Percentiles rank a stretch among this genome's conserved stretches.
Evolutionary conservation across 1,140 invertebrate species (phyloP).

Genomic region (Oreohelix idahoensis): DNA sequence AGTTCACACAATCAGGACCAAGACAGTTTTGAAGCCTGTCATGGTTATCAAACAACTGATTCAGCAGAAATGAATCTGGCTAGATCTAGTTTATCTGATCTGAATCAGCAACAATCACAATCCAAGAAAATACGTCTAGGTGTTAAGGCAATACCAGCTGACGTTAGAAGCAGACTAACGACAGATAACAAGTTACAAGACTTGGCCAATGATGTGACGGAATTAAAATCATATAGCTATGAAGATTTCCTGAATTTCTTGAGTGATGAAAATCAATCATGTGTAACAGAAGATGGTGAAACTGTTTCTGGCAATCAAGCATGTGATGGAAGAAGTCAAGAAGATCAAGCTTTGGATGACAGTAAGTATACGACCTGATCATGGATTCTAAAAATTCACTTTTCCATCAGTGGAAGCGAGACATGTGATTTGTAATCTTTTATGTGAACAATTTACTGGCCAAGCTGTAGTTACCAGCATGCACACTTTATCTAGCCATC

Average conservation of each 20-base stretch:
- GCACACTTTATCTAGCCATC: too few species aligned
- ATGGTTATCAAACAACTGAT: too few species aligned
- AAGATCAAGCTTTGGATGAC: background rate
- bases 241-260: background rate
- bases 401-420: too few species aligned
- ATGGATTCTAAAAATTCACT: too few species aligned
- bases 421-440: too few species aligned
- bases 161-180: background rate
- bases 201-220: background rate
- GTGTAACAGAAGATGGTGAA: background rate
- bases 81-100: background rate
- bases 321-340: background rate
- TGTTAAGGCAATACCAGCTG: too few species aligned
- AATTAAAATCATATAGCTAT: constrained; percentile 9
- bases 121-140: too few species aligned
- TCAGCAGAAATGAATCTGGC: background rate
- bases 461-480: too few species aligned
- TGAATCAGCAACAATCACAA: background rate
- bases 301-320: background rate
- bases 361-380: background rate
- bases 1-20: too few species aligned
- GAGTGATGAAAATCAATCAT: background rate
- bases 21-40: too few species aligned
- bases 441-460: too few species aligned
- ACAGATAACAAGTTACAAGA: background rate